Evolutionary conservation across 1,140 invertebrate genomes (phyloP).

Genomic region (Cephus cinctus): DNA sequence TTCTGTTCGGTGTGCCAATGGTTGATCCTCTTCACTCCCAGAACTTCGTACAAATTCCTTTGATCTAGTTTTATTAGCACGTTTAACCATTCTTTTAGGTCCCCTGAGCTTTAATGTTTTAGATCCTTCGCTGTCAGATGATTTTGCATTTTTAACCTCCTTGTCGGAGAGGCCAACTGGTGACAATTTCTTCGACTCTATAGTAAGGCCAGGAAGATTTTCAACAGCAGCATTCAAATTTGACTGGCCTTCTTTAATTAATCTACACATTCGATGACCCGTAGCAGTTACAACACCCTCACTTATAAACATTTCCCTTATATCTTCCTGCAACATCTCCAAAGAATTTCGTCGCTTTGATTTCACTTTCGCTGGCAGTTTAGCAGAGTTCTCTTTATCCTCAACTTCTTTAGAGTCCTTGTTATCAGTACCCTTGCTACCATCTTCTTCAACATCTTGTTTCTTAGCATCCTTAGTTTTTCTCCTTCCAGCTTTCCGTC

Average conservation of each 20-base stretch:
- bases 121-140: slow-evolving; percentile 10
- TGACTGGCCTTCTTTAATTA: slow-evolving; percentile 28
- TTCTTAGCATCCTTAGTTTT: slow-evolving; percentile 3
- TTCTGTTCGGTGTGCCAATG: slow-evolving; percentile 13
- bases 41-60: slow-evolving; percentile 25
- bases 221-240: slow-evolving; percentile 10
- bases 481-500: not conserved
- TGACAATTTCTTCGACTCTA: not conserved
- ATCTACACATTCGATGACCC: slow-evolving; percentile 46
- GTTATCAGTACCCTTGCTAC: slow-evolving; percentile 21
- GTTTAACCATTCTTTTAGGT: slow-evolving; percentile 11
- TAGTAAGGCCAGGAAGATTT: slow-evolving; percentile 5
- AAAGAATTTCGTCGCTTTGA: slow-evolving; percentile 54
- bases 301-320: slow-evolving; percentile 67
- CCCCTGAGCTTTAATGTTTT: no score
- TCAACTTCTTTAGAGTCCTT: slow-evolving; percentile 46
- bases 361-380: slow-evolving; percentile 22
- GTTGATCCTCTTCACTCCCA: slow-evolving; percentile 30
- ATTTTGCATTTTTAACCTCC: slow-evolving; percentile 13
- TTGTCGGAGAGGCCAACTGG: slow-evolving; percentile 10
- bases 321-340: slow-evolving; percentile 65
- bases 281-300: slow-evolving; percentile 61
- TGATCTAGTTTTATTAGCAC: not conserved
- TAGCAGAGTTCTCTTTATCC: slow-evolving; percentile 12
- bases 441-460: slow-evolving; percentile 12